Base-by-base conservation (phyloP, 2,888 invertebrate species). In the Mechanitis messenoides region DNA sequence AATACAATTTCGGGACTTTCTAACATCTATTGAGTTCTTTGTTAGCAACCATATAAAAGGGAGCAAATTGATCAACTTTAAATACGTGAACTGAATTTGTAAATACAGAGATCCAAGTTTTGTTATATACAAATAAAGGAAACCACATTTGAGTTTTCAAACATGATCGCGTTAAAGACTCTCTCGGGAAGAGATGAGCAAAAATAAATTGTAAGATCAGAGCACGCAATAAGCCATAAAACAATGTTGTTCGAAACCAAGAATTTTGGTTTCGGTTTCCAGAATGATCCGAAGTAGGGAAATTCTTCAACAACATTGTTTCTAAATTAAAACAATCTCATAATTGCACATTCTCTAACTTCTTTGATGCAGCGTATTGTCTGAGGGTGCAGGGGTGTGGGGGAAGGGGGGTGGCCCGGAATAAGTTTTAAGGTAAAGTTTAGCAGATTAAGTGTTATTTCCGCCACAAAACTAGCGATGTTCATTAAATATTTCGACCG, bases 241-340 rank as follows among this genome's bases (percentile, higher is more conserved):
- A 87, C 88, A 87, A 87, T 85, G 82, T 82, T 76, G 75, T 83
- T 79, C 75, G 76, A 82, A 83, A 87, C 86, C 85, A 87, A 87
- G 87, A 87, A 88, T 87, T 84, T 80, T 81, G 86, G 85, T 84
- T 87, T 84, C 81, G 81, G 85, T 83, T 84, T 83, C 75, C 74
- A 76, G 77, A 83, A 83, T 82, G 75, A 81, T 78, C 84, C 78
- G 74, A 78, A 85, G 85, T 81, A 81, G 80, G 84, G 79, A 82
- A 84, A 87, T 88, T 88, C 87, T 87, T 87, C 77, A 78, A 75
- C 82, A 87, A 87, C 88, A 87, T 87, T 89, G 90, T 90, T 89
- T 84, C 85, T 81, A 88, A 89, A 89, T 89, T 89, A 88, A 89
- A 89, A 90, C 89, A 88, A 90, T 87, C 88, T 89, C 85, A 87